Conservation (phyloP, 2,888 invertebrate genomes). For the Volucella inanis region DNA sequence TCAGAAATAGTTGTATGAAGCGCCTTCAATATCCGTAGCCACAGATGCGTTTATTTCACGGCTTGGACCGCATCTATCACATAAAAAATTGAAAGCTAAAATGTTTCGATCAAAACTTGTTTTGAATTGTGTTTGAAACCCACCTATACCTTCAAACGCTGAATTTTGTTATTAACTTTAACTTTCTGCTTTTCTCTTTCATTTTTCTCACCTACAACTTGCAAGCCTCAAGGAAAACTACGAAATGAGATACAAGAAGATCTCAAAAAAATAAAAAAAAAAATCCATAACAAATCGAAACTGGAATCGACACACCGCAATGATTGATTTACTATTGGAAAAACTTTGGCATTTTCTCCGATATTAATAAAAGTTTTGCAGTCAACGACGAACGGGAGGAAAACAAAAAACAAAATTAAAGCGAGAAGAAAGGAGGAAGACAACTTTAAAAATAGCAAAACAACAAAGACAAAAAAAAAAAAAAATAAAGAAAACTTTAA, state of each 20-base stretch:
- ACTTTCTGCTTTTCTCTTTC: not conserved
- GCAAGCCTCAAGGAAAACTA: constrained; percentile 16
- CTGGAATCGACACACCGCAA: constrained; percentile 56
- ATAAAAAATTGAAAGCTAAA: too few relatives aligned
- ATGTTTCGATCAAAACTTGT: too few relatives aligned
- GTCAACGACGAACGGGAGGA: constrained; percentile 6
- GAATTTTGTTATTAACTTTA: too few relatives aligned
- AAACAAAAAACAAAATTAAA: constrained; percentile 12
- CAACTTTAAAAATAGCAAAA: constrained; percentile 44
- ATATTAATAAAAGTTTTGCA: constrained; percentile 54
- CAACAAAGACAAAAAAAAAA: not conserved
- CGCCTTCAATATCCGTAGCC: too few relatives aligned
- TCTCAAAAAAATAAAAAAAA: constrained; percentile 1
- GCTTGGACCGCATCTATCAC: too few relatives aligned
- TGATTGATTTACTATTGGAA: constrained; percentile 66
- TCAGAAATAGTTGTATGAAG: too few relatives aligned
- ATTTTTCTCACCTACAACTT: not conserved
- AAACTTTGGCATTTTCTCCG: constrained; percentile 47
- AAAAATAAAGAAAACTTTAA: constrained; percentile 43
- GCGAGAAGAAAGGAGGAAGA: not conserved
- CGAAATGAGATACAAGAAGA: constrained; percentile 3
- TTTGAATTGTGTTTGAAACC: too few relatives aligned
- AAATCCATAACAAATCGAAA: constrained; percentile 44
- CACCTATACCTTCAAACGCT: too few relatives aligned
- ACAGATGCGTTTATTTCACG: too few relatives aligned